phyloP scores from a whole-genome alignment of 1,140 invertebrate species.

The Magallana ariakensis region DNA sequence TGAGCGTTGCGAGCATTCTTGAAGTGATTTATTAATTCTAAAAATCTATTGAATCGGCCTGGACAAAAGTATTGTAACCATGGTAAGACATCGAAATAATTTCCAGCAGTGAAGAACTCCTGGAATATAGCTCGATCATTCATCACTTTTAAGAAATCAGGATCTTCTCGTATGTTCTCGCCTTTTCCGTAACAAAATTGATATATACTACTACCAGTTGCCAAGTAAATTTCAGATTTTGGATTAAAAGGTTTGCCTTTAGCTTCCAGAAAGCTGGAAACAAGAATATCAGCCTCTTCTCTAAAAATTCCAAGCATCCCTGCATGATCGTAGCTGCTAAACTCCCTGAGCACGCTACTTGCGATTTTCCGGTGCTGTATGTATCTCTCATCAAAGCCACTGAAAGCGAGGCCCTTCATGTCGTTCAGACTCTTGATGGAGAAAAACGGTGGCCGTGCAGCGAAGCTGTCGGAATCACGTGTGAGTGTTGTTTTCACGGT shows the following conservation, averaged over 20 bases:
- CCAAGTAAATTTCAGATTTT: constrained; percentile 24
- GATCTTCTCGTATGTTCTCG: constrained; percentile 52
- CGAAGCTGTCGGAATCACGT: constrained; percentile 56
- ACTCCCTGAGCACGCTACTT: constrained; percentile 49
- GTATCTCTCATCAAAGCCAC: constrained; percentile 47
- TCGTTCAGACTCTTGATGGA: constrained; percentile 34
- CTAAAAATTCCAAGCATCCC: constrained; percentile 52
- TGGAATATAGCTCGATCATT: constrained; percentile 44
- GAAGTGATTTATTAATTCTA: constrained; percentile 31
- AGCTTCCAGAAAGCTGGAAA: constrained; percentile 42
- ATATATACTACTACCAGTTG: constrained; percentile 60
- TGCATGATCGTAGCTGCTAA: constrained; percentile 45
- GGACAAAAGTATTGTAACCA: constrained; percentile 52
- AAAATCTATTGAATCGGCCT: constrained; percentile 21
- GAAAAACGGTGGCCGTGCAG: constrained; percentile 59
- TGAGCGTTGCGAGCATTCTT: background rate
- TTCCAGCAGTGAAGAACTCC: constrained; percentile 54
- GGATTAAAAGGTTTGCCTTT: constrained; percentile 56
- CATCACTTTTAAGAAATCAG: constrained; percentile 48
- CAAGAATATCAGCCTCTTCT: constrained; percentile 50
- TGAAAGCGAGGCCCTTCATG: constrained; percentile 45
- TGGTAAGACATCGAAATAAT: constrained; percentile 59
- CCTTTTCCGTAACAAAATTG: constrained; percentile 59
- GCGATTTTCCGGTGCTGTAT: constrained; percentile 58
- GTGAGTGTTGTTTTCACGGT: constrained; percentile 60